Conservation (phyloP, 2,888 invertebrate species). For the Megaustenia siamemsis region DNA sequence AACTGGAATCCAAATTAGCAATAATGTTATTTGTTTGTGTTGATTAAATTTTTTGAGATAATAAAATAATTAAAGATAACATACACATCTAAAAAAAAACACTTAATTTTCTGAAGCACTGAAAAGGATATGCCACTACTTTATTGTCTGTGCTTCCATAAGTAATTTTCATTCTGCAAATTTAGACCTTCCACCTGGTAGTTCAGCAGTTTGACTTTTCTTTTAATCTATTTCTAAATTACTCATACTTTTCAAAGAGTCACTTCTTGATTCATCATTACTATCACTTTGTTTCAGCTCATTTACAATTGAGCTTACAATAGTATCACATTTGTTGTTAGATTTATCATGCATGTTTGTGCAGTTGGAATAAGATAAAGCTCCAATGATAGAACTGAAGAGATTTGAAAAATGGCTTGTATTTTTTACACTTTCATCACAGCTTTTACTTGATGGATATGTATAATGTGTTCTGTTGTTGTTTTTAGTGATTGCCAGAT, state of each 20-base stretch:
- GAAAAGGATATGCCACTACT: background rate
- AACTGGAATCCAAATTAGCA: too few species aligned
- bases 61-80: too few species aligned
- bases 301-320: background rate
- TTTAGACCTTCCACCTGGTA: background rate
- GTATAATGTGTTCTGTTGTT: constrained; percentile 24
- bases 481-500: constrained; percentile 11
- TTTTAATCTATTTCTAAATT: constrained; percentile 32
- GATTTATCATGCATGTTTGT: background rate
- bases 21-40: too few species aligned
- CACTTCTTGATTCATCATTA: background rate
- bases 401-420: constrained; percentile 24
- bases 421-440: constrained; percentile 10
- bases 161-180: background rate
- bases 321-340: background rate
- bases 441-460: background rate
- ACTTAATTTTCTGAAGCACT: background rate
- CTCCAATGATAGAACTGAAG: constrained; percentile 24
- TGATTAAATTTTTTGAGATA: too few species aligned
- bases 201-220: too few species aligned
- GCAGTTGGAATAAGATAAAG: constrained; percentile 11
- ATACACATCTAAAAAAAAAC: background rate
- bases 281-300: background rate
- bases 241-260: constrained; percentile 24
- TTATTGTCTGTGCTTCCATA: background rate